phyloP scores from a whole-genome alignment of 2,888 invertebrate species.

The Byasa hedistus region DNA sequence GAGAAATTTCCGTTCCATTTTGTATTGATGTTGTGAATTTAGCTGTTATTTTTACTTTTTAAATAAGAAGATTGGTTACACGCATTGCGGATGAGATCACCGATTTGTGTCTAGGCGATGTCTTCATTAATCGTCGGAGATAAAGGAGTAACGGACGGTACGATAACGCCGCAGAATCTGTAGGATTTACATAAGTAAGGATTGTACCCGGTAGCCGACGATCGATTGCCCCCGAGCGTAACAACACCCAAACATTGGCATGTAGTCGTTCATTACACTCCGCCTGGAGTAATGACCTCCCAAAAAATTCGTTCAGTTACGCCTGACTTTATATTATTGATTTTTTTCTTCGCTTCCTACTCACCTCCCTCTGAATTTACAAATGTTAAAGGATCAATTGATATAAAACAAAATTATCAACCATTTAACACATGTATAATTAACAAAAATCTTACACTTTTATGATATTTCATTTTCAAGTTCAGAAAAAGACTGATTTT shows the following conservation, averaged over 20 bases:
- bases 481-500: neutral
- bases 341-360: slow-evolving; percentile 26
- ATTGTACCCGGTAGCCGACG: slow-evolving; percentile 29
- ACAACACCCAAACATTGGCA: slow-evolving; percentile 30
- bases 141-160: too few relatives aligned
- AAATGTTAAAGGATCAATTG: slow-evolving; percentile 10
- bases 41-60: too few relatives aligned
- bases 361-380: slow-evolving; percentile 21
- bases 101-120: slow-evolving; percentile 4
- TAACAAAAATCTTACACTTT: slow-evolving; percentile 12
- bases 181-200: slow-evolving; percentile 27
- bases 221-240: slow-evolving; percentile 26
- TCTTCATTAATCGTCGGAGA: neutral
- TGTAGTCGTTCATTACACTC: slow-evolving; percentile 30
- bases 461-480: too few relatives aligned
- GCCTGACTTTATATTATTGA: slow-evolving; percentile 22
- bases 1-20: too few relatives aligned
- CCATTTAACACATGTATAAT: neutral
- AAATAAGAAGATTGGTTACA: too few relatives aligned
- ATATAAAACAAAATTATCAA: slow-evolving; percentile 25
- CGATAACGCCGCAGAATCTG: neutral
- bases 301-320: slow-evolving; percentile 29
- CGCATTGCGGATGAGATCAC: neutral
- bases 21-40: too few relatives aligned
- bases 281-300: slow-evolving; percentile 27